Conservation (phyloP, 2,113 vertebrate genomes). For the Stigmatopora argus region DNA sequence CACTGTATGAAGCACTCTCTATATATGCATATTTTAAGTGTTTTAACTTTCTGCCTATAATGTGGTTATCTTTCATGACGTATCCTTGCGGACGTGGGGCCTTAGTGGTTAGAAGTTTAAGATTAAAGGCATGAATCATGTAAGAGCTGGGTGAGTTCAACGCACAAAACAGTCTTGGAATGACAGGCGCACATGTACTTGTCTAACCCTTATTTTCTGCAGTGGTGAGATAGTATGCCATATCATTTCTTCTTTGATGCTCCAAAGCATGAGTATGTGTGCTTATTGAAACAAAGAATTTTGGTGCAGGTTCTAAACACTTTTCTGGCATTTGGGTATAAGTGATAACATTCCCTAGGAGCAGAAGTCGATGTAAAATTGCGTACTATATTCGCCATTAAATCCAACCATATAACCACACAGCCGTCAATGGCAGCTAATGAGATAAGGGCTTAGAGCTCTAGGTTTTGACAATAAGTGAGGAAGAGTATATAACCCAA, state of each 20-base stretch:
- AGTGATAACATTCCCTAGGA: conserved; percentile 13
- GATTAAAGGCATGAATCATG: conserved; percentile 55
- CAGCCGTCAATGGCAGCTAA: background rate
- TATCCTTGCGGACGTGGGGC: conserved; percentile 54
- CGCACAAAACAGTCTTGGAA: conserved; percentile 14
- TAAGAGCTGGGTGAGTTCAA: conserved; percentile 31
- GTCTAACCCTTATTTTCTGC: conserved; percentile 5
- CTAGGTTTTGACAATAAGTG: background rate
- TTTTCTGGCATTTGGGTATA: conserved; percentile 45
- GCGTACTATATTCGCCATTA: no score
- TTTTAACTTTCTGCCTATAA: conserved; percentile 20
- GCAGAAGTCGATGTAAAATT: no score
- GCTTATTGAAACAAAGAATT: conserved; percentile 14
- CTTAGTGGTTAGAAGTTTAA: conserved; percentile 44
- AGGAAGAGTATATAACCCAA: background rate
- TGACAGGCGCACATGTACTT: conserved; percentile 16
- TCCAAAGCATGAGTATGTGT: conserved; percentile 10
- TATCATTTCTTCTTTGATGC: conserved; percentile 14
- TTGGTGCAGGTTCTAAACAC: background rate
- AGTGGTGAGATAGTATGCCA: background rate
- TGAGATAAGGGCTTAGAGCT: conserved; percentile 6
- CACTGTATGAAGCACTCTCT: background rate
- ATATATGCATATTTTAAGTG: conserved; percentile 5
- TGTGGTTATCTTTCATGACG: conserved; percentile 62
- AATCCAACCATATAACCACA: no score